phyloP scores from a whole-genome alignment of 2,113 vertebrate genomes.

The Hippopotamus amphibius region DNA sequence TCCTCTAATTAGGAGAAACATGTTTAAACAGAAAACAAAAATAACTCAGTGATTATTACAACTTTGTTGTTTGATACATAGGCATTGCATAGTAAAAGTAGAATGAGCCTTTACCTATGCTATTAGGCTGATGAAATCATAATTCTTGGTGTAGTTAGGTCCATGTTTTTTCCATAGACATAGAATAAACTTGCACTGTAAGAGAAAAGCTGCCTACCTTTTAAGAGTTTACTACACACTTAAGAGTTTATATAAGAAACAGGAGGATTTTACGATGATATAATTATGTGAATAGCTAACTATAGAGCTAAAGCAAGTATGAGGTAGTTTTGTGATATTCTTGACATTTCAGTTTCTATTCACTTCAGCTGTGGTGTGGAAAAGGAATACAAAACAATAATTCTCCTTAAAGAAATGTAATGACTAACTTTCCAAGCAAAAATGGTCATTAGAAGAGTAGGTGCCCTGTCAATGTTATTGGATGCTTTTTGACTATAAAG shows the following conservation, averaged over 20 bases:
- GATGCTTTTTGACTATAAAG: not conserved
- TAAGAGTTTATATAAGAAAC: slow-evolving; percentile 29
- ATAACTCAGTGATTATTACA: not conserved
- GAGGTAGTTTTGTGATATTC: not conserved
- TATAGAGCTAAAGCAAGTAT: not conserved
- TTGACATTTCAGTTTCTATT: slow-evolving; percentile 39
- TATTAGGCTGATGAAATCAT: not conserved
- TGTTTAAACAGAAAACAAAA: not conserved
- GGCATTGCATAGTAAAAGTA: not conserved
- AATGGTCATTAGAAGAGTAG: not conserved
- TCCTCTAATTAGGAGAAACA: not conserved
- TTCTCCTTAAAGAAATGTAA: slow-evolving; percentile 3
- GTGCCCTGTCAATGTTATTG: not conserved
- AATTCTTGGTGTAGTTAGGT: not conserved
- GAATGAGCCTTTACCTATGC: not conserved
- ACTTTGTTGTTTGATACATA: not conserved
- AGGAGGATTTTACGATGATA: not conserved
- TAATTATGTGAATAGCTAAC: not conserved
- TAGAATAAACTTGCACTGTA: not conserved
- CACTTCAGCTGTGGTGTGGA: not conserved
- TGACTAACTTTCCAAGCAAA: not conserved
- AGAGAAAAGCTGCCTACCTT: not conserved
- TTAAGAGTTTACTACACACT: not conserved
- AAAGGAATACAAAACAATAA: not conserved
- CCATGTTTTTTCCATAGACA: not conserved